Conservation (phyloP, 2,113 vertebrate species). For the Colinus virginianus region DNA sequence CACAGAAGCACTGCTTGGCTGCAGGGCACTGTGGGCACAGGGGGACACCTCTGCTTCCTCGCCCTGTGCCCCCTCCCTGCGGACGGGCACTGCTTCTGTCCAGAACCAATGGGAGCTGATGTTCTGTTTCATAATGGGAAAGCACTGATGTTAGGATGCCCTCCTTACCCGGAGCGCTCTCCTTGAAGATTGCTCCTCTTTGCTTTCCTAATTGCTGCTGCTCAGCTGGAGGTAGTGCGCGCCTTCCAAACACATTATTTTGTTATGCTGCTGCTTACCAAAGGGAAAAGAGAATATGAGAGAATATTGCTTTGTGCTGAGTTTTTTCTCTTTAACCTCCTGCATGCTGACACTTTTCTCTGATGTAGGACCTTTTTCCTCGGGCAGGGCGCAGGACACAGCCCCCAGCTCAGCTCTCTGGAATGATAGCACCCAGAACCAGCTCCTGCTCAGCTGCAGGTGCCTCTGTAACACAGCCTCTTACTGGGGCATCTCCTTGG, state of each 20-base stretch:
- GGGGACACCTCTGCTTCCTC: slow-evolving; percentile 19
- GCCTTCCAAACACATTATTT: slow-evolving; percentile 52
- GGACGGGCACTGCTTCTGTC: slow-evolving; percentile 19
- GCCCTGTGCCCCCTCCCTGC: not conserved
- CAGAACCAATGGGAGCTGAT: not conserved
- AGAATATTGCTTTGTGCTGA: not conserved
- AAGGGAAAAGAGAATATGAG: not conserved
- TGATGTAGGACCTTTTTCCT: accelerated
- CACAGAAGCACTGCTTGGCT: not conserved
- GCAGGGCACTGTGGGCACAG: not conserved
- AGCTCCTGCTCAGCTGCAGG: not conserved
- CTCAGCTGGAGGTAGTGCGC: slow-evolving; percentile 52
- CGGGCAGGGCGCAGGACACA: not conserved
- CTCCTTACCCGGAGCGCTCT: slow-evolving; percentile 64
- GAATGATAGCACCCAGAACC: not conserved
- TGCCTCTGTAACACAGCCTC: not conserved
- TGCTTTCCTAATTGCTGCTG: slow-evolving; percentile 64
- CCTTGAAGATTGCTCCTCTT: slow-evolving; percentile 65
- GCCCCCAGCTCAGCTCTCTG: not conserved
- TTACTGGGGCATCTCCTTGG: not conserved
- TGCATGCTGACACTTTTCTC: not conserved
- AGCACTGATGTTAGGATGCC: slow-evolving; percentile 45
- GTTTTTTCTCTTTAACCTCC: not conserved
- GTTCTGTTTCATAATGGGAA: slow-evolving; percentile 61
- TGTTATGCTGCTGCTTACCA: slow-evolving; percentile 53